Evolutionary conservation across 2,113 vertebrate genomes (phyloP).

Genomic region (Carlito syrichta): DNA sequence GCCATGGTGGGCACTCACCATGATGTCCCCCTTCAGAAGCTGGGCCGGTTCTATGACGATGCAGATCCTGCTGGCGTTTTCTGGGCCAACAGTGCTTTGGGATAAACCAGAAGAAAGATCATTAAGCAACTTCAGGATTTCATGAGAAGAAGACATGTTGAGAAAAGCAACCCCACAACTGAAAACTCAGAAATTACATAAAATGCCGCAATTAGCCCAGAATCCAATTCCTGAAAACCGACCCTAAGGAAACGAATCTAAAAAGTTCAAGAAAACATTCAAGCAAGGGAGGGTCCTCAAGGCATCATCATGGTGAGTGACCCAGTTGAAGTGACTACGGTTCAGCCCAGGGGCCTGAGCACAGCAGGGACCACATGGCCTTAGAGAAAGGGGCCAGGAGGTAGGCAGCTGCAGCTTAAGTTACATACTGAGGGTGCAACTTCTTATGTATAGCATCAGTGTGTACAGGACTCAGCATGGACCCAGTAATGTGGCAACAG

Average conservation of each 20-base stretch:
- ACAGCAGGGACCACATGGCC: fast-evolving
- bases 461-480: fast-evolving
- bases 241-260: background rate
- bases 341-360: background rate
- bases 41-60: slow-evolving; percentile 93
- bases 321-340: background rate
- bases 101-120: background rate
- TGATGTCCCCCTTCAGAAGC: slow-evolving; percentile 95
- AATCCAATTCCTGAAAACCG: background rate
- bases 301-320: too few relatives aligned
- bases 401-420: fast-evolving
- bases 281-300: background rate
- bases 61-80: slow-evolving; percentile 87
- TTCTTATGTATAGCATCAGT: fast-evolving
- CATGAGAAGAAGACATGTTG: background rate
- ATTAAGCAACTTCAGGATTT: fast-evolving
- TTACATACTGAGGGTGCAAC: fast-evolving
- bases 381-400: too few relatives aligned
- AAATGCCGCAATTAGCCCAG: fast-evolving
- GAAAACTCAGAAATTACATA: background rate
- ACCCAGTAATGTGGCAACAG: background rate
- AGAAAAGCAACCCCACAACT: background rate
- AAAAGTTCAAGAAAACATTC: background rate
- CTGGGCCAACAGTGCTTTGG: slow-evolving; percentile 86
- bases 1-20: slow-evolving; percentile 84